Evolutionary conservation across 2,888 invertebrate species (phyloP), one percentile per base, ranked within the genome.

Genomic region (Euplagia quadripunctaria): DNA sequence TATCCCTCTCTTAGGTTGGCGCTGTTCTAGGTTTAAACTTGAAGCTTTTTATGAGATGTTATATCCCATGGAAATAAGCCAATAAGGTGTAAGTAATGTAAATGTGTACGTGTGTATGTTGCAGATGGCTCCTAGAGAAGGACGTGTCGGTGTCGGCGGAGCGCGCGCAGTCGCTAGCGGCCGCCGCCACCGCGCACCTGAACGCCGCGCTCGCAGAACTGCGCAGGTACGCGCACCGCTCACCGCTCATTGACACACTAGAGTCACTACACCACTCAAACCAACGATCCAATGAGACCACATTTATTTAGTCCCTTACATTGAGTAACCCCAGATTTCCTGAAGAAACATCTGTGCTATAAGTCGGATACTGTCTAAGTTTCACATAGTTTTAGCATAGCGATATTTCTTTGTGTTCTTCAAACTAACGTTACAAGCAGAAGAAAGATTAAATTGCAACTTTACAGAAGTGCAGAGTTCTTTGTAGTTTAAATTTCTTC

Each of bases 131-230:
- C 92, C 97, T 99, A 96, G 99, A 99, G 89, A 90, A 97, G 92
- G 99, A 99, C 91, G 95, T 99, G 86, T 97, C 98, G 88, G 96
- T 99, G 92, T 98, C 99, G 72, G 98, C 98, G 91, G 99, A 99
- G 88, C 98, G 98, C 96, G 98, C 99, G 81, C 98, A 98, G 96
- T 97, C 98, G 91, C 96, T 98, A 85, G 98, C 98, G 77, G 98
- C 98, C 90, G 97, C 97, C 82, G 97, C 98, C 87, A 98, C 99
- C 75, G 98, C 98, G 84, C 99, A 99, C 92, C 95, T 98, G 85
- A 99, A 99, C 95, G 98, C 98, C 63, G 97, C 97, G 77, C 96
- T 97, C 81, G 95, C 97, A 78, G 98, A 99, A 94, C 96, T 99
- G 88, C 98, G 99, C 93, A 96, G 96, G 96, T 96, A 87, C 65